Evolutionary conservation across 2,888 invertebrate genomes (phyloP).

Genomic region (Tetranychus piercei): DNA sequence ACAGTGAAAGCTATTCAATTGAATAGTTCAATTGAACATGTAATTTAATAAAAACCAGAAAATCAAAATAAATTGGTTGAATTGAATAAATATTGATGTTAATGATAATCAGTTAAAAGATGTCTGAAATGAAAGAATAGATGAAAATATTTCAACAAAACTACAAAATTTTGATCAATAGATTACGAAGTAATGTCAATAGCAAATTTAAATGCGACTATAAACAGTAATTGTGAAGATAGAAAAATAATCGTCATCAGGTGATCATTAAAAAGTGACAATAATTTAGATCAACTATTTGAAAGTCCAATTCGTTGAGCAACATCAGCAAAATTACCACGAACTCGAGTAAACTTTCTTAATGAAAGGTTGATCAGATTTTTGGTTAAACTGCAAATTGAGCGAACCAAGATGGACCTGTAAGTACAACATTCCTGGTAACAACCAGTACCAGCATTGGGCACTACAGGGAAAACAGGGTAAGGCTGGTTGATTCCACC

Average conservation of each 20-base stretch:
- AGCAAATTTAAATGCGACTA: no score
- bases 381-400: neutral
- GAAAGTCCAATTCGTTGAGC: neutral
- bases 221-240: no score
- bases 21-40: neutral
- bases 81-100: no score
- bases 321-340: neutral
- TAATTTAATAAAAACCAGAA: neutral
- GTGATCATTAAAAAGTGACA: neutral
- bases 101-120: no score
- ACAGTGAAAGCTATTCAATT: no score
- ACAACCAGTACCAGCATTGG: neutral
- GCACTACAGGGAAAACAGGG: neutral
- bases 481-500: neutral
- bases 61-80: no score
- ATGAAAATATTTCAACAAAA: no score
- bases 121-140: no score
- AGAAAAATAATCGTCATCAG: neutral
- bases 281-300: no score
- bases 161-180: no score
- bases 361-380: neutral
- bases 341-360: neutral
- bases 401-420: neutral
- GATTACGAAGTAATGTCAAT: no score
- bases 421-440: neutral